A percentile compares a stretch with the other conserved stretches of the same genome.
These are phyloP conservation scores for Rynchops niger DNA, from an alignment of 2,113 vertebrate genomes.

Conservation along the genomic window DNA sequence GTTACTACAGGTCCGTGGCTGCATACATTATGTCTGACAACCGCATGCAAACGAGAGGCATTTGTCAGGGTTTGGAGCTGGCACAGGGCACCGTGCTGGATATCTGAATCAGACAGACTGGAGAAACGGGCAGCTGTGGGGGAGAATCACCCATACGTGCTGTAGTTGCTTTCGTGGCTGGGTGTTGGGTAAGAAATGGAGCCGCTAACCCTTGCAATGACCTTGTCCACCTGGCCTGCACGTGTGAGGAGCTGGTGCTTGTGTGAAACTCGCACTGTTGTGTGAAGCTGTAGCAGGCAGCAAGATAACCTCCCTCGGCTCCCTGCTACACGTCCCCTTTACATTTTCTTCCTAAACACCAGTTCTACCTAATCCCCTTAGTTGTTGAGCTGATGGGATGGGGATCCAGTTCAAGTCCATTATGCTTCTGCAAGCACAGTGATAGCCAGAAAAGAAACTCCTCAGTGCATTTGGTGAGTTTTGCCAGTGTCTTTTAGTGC, in stretches of 20 bases:
- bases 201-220: neutral
- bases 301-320: fast-evolving
- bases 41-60: neutral
- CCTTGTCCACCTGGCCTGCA: neutral
- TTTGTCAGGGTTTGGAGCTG: neutral
- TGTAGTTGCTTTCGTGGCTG: neutral
- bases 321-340: neutral
- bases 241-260: neutral
- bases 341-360: neutral
- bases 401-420: neutral
- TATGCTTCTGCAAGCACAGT: neutral
- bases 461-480: neutral
- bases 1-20: neutral
- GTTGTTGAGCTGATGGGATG: neutral
- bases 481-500: neutral
- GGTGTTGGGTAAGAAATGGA: neutral
- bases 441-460: neutral
- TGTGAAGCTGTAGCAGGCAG: neutral
- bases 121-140: neutral
- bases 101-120: neutral
- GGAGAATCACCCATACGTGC: neutral
- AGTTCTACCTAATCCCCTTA: neutral
- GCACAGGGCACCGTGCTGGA: neutral
- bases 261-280: neutral
- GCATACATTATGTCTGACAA: neutral